phyloP scores from a whole-genome alignment of 2,797 vertebrate genomes.

The Gadopsis marmoratus region DNA sequence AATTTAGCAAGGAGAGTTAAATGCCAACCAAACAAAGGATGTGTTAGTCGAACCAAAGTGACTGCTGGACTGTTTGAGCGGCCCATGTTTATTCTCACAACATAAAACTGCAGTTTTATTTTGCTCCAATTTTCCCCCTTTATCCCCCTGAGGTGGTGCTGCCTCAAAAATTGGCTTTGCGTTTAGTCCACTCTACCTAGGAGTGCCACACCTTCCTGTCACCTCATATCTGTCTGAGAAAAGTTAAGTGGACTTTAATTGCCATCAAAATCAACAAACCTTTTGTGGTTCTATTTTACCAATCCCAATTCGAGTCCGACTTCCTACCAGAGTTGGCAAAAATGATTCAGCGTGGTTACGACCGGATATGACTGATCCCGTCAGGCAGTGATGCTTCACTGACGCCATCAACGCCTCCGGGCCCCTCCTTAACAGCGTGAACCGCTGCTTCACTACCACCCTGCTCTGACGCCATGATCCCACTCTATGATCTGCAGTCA shows the following conservation, averaged over 20 bases:
- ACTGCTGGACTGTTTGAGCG: not conserved
- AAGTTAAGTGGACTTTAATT: not conserved
- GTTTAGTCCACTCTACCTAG: not conserved
- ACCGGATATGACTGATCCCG: conserved; percentile 27
- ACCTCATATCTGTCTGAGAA: not conserved
- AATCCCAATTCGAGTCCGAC: not conserved
- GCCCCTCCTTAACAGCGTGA: conserved; percentile 31
- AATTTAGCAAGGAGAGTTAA: not conserved
- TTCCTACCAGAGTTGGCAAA: not conserved
- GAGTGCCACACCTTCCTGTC: not conserved
- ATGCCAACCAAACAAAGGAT: not conserved
- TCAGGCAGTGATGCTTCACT: conserved; percentile 24
- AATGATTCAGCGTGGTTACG: conserved; percentile 11
- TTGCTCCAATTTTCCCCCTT: not conserved
- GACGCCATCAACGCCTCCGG: conserved; percentile 14
- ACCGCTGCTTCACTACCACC: not conserved
- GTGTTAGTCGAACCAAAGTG: not conserved
- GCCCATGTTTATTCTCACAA: not conserved
- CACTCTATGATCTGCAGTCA: conserved; percentile 45
- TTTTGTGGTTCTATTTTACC: not conserved
- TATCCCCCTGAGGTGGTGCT: not conserved
- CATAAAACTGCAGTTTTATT: not conserved
- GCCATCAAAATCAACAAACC: not conserved
- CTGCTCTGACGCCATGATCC: conserved; percentile 50
- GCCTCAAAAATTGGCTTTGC: not conserved